Evolutionary conservation across 2,888 invertebrate species (phyloP).

Genomic region (Pristionchus japonicus): DNA sequence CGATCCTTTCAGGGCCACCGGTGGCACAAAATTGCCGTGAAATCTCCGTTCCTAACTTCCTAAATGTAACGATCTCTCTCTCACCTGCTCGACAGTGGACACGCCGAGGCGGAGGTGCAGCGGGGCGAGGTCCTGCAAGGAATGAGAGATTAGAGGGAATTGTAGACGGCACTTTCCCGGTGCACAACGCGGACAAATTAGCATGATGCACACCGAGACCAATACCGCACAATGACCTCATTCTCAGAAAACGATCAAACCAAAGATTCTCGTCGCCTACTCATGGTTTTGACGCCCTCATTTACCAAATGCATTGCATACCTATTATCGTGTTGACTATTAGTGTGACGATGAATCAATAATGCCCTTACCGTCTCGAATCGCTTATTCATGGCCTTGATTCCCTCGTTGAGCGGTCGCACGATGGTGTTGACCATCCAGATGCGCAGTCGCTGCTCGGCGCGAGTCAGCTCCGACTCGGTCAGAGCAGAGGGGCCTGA

Average conservation of each 20-base stretch:
- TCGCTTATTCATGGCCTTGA: constrained; percentile 55
- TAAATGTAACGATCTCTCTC: no score
- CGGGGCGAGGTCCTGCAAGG: constrained; percentile 52
- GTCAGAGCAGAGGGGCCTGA: constrained; percentile 26
- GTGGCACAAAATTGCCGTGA: no score
- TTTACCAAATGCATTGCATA: no score
- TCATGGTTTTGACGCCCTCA: no score
- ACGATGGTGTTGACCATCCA: constrained; percentile 62
- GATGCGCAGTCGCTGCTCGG: constrained; percentile 52
- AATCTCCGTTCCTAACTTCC: no score
- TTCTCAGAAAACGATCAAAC: not conserved
- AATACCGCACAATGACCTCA: not conserved
- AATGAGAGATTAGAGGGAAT: not conserved
- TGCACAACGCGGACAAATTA: not conserved
- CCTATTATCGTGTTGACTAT: no score
- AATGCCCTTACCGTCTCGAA: constrained; percentile 58
- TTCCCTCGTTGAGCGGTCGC: constrained; percentile 52
- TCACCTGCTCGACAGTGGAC: constrained; percentile 49
- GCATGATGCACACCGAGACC: not conserved
- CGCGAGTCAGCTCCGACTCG: constrained; percentile 45
- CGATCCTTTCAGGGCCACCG: no score
- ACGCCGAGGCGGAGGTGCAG: constrained; percentile 58
- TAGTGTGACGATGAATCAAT: no score
- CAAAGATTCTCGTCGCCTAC: not conserved
- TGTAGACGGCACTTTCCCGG: not conserved